phyloP scores from a whole-genome alignment of 2,113 vertebrate species.

The Eublepharis macularius region DNA sequence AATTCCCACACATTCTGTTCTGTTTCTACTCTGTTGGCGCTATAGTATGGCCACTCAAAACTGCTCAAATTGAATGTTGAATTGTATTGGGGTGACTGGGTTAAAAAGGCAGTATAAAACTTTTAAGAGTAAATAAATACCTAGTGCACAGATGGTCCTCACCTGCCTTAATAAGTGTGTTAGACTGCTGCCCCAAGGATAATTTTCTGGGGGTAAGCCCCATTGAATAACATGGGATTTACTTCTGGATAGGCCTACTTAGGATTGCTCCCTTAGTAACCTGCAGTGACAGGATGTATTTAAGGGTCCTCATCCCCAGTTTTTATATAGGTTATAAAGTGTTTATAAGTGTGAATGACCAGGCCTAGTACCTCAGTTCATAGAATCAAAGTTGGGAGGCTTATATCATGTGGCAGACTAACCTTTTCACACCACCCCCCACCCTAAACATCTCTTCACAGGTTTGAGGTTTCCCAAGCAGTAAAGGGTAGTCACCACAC shows the following conservation, averaged over 20 bases:
- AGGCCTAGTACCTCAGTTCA: neutral
- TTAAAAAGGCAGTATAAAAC: neutral
- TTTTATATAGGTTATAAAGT: neutral
- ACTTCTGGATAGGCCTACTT: too few relatives aligned
- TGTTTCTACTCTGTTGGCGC: conserved; percentile 10
- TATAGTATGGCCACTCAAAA: conserved; percentile 2
- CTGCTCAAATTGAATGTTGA: neutral
- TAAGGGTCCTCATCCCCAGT: neutral
- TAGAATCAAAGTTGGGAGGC: neutral
- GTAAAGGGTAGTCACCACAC: too few relatives aligned
- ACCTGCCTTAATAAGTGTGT: too few relatives aligned
- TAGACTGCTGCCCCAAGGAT: too few relatives aligned
- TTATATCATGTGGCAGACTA: too few relatives aligned
- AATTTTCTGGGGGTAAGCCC: too few relatives aligned
- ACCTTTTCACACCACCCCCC: too few relatives aligned
- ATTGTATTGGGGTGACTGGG: neutral
- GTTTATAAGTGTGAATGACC: neutral
- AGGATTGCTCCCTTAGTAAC: too few relatives aligned
- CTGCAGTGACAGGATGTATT: neutral
- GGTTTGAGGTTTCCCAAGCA: too few relatives aligned
- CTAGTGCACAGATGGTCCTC: neutral
- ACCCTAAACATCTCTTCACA: too few relatives aligned
- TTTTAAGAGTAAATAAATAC: neutral
- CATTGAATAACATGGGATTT: too few relatives aligned
- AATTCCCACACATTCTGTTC: conserved; percentile 10